Evolutionary conservation across 1,140 invertebrate species (phyloP).

Genomic region (Paramacrobiotus metropolitanus): DNA sequence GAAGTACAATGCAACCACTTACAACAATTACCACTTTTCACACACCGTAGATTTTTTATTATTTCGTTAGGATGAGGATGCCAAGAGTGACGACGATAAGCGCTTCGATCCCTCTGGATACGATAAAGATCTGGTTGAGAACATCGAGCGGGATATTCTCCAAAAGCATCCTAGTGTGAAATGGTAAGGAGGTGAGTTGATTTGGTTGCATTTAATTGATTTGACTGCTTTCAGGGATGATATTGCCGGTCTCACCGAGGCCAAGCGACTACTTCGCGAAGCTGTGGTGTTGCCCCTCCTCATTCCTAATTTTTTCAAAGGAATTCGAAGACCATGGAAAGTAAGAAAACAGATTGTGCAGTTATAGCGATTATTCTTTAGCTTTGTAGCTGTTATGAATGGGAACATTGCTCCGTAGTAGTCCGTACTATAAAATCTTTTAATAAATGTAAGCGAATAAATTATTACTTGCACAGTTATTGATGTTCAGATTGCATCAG

Average conservation of each 20-base stretch:
- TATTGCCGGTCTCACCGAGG: conserved; percentile 83
- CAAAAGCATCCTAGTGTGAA: conserved; percentile 89
- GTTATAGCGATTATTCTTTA: too few relatives aligned
- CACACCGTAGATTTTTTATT: too few relatives aligned
- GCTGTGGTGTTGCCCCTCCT: conserved; percentile 90
- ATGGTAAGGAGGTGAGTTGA: conserved; percentile 32
- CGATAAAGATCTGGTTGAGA: conserved; percentile 79
- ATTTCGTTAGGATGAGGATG: conserved; percentile 34
- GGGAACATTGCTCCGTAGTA: too few relatives aligned
- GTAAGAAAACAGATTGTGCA: too few relatives aligned
- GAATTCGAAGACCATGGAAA: conserved; percentile 72
- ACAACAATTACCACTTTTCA: not conserved
- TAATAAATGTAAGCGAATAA: too few relatives aligned
- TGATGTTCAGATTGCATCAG: too few relatives aligned
- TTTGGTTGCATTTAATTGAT: conserved; percentile 5
- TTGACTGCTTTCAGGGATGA: conserved; percentile 36
- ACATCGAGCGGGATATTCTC: conserved; percentile 85
- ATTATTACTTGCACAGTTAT: too few relatives aligned
- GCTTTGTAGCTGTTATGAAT: too few relatives aligned
- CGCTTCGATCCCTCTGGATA: conserved; percentile 71
- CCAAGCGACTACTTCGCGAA: conserved; percentile 81
- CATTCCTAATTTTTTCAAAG: conserved; percentile 97
- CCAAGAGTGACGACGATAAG: conserved; percentile 38
- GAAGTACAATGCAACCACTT: not conserved
- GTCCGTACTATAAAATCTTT: too few relatives aligned